A percentile compares a stretch with the other conserved stretches of the same genome.
These are phyloP conservation scores for Campopleginae sp. DNA, from an alignment of 2,888 invertebrate species.

Conservation along the genomic window DNA sequence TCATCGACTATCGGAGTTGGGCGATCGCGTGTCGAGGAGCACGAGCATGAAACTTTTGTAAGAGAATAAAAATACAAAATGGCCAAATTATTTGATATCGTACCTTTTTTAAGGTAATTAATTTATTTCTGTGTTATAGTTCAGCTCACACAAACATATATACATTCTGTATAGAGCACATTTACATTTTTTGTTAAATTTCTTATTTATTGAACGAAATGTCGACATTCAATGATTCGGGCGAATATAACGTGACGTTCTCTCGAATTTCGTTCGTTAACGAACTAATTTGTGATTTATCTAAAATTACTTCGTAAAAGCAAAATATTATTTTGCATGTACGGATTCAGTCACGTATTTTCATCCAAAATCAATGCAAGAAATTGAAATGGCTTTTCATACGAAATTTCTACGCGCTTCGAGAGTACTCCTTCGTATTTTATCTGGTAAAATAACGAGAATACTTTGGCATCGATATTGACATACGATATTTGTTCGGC, in stretches of 20 bases:
- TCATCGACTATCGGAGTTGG: no score
- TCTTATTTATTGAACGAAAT: conserved; percentile 53
- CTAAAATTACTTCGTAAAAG: conserved; percentile 58
- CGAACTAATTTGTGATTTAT: conserved; percentile 66
- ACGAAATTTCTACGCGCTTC: conserved; percentile 68
- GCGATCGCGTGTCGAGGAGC: no score
- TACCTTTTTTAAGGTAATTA: conserved; percentile 77
- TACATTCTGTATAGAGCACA: conserved; percentile 78
- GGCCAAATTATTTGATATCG: conserved; percentile 10
- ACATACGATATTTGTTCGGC: conserved; percentile 62
- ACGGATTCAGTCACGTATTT: conserved; percentile 72
- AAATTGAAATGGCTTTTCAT: conserved; percentile 79
- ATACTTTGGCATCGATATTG: conserved; percentile 74
- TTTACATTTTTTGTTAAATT: conserved; percentile 75
- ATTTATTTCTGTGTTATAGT: conserved; percentile 78
- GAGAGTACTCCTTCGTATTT: conserved; percentile 77
- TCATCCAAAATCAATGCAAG: conserved; percentile 77
- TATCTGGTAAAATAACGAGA: conserved; percentile 75
- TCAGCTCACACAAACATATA: conserved; percentile 81
- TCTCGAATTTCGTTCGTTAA: conserved; percentile 41
- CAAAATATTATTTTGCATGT: conserved; percentile 55
- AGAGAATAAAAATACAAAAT: not conserved
- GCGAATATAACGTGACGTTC: conserved; percentile 48
- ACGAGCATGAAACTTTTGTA: no score
- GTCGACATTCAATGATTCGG: conserved; percentile 52